Percentiles rank a stretch among this genome's conserved stretches.
Conservation (phyloP, 2,888 invertebrate genomes). For the Hermodice carunculata region DNA sequence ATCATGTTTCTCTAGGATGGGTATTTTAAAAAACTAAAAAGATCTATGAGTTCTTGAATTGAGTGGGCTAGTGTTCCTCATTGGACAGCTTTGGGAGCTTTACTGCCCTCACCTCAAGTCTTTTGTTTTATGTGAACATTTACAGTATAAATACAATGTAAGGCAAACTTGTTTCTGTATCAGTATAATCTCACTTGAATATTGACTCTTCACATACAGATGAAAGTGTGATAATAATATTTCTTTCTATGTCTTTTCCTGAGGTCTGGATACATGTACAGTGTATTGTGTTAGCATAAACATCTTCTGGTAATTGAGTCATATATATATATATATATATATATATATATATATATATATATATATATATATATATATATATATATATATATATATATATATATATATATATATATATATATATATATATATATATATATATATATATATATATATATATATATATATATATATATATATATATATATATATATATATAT, state of each 20-base stretch:
- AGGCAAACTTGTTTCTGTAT: neutral
- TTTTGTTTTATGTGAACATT: no score
- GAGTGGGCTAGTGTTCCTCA: no score
- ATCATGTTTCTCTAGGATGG: no score
- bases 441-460: conserved; percentile 1
- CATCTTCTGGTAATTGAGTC: neutral
- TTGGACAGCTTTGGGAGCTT: no score
- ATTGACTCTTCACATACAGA: no score
- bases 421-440: neutral
- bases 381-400: neutral
- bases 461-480: conserved; percentile 3
- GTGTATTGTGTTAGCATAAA: neutral
- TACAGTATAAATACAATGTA: no score
- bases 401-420: neutral
- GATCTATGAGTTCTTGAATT: no score
- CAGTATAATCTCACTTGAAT: no score
- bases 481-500: conserved; percentile 1
- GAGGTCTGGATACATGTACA: conserved; percentile 2
- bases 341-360: neutral
- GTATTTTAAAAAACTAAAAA: no score
- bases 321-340: neutral
- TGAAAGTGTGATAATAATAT: no score
- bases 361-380: neutral
- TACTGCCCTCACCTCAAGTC: no score
- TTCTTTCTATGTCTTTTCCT: no score